phyloP scores from a whole-genome alignment of 2,797 vertebrate genomes.

The Vireo griseus region DNA sequence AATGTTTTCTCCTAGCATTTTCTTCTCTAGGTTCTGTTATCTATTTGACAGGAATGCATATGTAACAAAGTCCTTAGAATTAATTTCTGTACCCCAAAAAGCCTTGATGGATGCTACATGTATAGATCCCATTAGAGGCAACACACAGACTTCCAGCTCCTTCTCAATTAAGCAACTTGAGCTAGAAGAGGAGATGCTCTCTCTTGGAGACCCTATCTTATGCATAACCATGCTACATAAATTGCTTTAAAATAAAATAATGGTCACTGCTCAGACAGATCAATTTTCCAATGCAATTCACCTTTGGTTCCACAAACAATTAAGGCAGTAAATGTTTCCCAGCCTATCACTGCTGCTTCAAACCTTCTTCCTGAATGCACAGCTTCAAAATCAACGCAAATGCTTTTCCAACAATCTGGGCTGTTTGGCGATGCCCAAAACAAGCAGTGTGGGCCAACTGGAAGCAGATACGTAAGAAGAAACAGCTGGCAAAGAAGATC shows the following conservation, averaged over 20 bases:
- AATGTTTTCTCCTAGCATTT: neutral
- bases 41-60: neutral
- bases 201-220: neutral
- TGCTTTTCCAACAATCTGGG: neutral
- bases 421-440: neutral
- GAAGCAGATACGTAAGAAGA: neutral
- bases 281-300: neutral
- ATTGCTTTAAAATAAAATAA: neutral
- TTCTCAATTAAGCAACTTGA: neutral
- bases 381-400: neutral
- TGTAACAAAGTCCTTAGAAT: neutral
- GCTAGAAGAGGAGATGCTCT: neutral
- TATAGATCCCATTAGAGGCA: neutral
- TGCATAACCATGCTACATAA: neutral
- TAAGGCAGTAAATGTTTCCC: neutral
- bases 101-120: rapidly evolving
- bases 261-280: neutral
- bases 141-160: neutral
- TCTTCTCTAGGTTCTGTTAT: neutral
- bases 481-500: neutral
- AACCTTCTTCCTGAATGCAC: neutral
- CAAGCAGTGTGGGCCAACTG: neutral
- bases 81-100: neutral
- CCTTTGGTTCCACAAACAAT: neutral
- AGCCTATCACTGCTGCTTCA: neutral